Base-by-base conservation (phyloP, 2,888 invertebrate species). In the Aleiodes leptofemur region DNA sequence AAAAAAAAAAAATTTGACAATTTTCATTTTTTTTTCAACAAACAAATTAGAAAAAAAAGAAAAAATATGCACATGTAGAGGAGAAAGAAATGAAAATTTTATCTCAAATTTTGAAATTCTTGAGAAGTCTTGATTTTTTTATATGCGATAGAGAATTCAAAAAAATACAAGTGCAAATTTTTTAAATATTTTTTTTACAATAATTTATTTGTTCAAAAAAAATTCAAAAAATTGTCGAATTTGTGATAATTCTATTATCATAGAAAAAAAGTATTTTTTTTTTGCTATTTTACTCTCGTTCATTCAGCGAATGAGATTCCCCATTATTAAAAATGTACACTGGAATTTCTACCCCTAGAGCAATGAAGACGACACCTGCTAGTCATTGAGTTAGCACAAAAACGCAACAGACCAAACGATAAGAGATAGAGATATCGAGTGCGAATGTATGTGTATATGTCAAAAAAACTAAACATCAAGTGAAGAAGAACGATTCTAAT, bases 331-430 rank as follows among this genome's bases (percentile, higher is more conserved):
- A 23, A 64, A 43, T 43, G 23, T 48, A n/a, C 38, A 64, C 8
- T 64, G 16, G 23, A 43, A 64, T 64, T 23, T n/a, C 64, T 43
- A 64, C 64, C 16, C 23, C 48, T 48, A 48, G 14, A 61, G 74
- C 50, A 74, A 74, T 61, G 70, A 55, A 74, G 48, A 71, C 66
- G 51, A 66, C 73, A 73, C 73, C 73, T 73, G 73, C 73, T 55
- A 73, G 73, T 73, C 68, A 66, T 66, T 38, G 66, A 66, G 64
- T 66, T 73, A 9, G 56, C 43, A 29, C 29, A 51, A 57, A 61
- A 16, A 66, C 71, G 66, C 61, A 64, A 2, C 23, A 23, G 23
- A 64, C 34, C 43, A 48, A 75, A 48, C 72, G 68, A 69, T 68
- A 72, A 72, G 72, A 69, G 72, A 23, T 1, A 23, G 23, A 23